Percentiles rank a stretch among this genome's conserved stretches.
Evolutionary conservation across 2,797 vertebrate genomes (phyloP).

Genomic region (Sciurus vulgaris): DNA sequence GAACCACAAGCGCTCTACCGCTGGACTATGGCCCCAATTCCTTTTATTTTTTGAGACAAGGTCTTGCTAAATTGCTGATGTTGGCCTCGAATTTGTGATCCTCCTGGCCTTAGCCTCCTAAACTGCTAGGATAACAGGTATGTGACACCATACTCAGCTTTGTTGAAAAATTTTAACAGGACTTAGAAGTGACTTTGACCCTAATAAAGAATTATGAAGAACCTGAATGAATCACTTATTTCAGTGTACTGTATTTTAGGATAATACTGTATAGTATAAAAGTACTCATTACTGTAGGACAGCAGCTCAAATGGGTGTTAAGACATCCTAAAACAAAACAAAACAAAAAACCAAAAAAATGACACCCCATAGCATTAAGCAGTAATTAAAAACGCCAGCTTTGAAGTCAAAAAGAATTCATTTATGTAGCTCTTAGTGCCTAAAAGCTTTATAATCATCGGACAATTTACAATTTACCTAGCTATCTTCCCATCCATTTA

Average conservation of each 20-base stretch:
- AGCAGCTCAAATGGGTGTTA: background rate
- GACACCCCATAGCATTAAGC: background rate
- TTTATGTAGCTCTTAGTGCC: background rate
- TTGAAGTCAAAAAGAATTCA: background rate
- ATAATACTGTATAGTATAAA: background rate
- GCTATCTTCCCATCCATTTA: background rate
- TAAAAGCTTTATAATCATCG: background rate
- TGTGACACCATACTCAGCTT: too few relatives aligned
- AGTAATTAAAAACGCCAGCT: background rate
- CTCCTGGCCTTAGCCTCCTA: too few relatives aligned
- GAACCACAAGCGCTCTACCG: too few relatives aligned
- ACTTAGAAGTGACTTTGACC: conserved; percentile 24
- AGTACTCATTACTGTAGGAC: background rate
- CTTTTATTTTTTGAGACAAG: too few relatives aligned
- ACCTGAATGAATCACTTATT: background rate
- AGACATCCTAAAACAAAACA: background rate
- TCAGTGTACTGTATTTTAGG: background rate
- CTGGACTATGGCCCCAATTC: too few relatives aligned
- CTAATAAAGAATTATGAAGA: background rate
- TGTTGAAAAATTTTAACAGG: background rate
- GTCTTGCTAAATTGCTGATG: too few relatives aligned
- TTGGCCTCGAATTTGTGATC: too few relatives aligned
- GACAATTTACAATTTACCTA: background rate
- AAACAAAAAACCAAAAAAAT: too few relatives aligned
- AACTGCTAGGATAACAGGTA: too few relatives aligned